Evolutionary conservation across 1,140 invertebrate species (phyloP), one percentile per base, ranked within the genome.

Genomic region (Drosophila chauvacae): DNA sequence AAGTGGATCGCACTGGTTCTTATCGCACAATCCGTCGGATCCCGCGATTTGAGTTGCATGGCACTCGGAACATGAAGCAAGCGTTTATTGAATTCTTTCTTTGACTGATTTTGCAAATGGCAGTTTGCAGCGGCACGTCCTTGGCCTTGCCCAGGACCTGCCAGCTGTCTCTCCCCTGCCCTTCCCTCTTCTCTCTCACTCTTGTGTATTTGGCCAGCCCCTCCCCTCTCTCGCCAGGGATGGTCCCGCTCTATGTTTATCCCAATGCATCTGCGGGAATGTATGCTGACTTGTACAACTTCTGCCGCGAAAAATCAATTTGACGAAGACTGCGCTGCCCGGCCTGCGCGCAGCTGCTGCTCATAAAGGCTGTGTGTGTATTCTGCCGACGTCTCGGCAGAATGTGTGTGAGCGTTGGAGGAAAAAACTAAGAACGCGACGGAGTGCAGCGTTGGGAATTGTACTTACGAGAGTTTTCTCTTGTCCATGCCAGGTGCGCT

Each of bases 391-490:
- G 56, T 28, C 16, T 76, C 57, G 42, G 48, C 55, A 61, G 51
- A 77, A 61, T 69, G 74, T 81, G 80, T 80, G 72, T 70, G 80
- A 72, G 76, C 66, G 75, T 53, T 37, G 41, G 41, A 55, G 26
- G 60, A 77, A 86, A 82, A 75, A 80, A 72, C 68, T 48, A 73
- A 61, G 62, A 82, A 79, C 68, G 39, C 65, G 9, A 26, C 53
- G 35, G 20, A 55, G 33, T 39, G 45, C 63, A 53, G 39, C 65
- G 48, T 65, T 60, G 50, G 33, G 33, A 63, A 56, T 53, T 75
- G 13, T 80, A 94, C 93, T 94, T 90, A 94, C 94, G 94, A 94
- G 77, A 94, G 91, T 93, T 94, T 94, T 93, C 94, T 93, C 77
- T 91, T 94, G 73, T 94, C 93, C 94, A 94, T 94, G 82, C 84